Conservation (phyloP, 2,113 vertebrate species). For the Corynorhinus townsendii region DNA sequence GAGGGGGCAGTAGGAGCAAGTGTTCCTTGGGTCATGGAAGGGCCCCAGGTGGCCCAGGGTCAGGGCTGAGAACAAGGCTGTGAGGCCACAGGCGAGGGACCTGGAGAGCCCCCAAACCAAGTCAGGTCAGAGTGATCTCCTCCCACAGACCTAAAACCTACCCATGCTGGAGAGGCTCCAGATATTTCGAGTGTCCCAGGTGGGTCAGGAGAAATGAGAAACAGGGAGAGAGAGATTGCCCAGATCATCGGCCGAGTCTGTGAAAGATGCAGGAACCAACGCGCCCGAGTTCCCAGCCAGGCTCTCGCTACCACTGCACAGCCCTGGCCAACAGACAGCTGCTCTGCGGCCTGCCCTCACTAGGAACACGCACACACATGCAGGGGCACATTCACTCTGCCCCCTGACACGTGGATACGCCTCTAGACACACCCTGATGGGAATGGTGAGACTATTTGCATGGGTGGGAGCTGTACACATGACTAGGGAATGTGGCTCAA, state of each 20-base stretch:
- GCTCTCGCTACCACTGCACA: not conserved
- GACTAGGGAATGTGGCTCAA: not conserved
- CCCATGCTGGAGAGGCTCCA: not conserved
- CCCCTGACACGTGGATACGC: not conserved
- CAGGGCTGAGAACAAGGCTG: not conserved
- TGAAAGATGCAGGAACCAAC: not conserved
- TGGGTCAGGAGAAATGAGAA: not conserved
- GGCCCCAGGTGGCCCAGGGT: not conserved
- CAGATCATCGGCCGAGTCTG: not conserved
- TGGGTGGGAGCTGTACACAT: not conserved
- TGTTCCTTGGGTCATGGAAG: not conserved
- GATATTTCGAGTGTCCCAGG: not conserved
- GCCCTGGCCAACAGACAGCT: not conserved
- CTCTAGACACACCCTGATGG: not conserved
- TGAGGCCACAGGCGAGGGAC: no score
- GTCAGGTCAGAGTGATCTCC: not conserved
- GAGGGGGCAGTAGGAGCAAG: not conserved
- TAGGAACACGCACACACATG: not conserved
- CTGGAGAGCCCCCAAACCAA: not conserved
- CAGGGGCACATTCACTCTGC: not conserved
- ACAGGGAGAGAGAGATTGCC: not conserved
- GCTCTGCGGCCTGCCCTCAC: not conserved
- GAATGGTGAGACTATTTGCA: not conserved
- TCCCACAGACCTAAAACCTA: not conserved
- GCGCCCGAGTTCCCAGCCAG: not conserved